Conservation (phyloP, 2,113 vertebrate genomes). For the Zosterops borbonicus region DNA sequence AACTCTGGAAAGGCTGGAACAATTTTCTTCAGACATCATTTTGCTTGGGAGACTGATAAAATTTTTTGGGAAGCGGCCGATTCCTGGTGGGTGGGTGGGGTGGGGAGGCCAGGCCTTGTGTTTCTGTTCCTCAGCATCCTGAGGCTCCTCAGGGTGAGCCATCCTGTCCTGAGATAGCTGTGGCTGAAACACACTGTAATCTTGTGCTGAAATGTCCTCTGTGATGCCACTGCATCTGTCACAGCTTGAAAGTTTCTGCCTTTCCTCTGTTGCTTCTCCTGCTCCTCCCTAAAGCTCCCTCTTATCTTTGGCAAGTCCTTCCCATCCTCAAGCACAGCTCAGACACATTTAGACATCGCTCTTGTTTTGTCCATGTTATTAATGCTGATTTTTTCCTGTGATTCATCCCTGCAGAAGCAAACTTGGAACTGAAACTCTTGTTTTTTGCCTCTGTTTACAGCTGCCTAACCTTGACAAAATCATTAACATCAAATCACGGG, state of each 20-base stretch:
- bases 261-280: background rate
- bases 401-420: background rate
- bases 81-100: background rate
- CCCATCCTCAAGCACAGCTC: background rate
- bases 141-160: background rate
- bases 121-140: background rate
- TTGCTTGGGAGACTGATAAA: background rate
- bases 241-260: background rate
- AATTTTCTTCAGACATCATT: background rate
- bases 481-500: background rate
- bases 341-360: background rate
- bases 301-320: background rate
- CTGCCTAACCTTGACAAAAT: background rate
- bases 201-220: background rate
- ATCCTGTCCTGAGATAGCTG: background rate
- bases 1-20: background rate
- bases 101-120: background rate
- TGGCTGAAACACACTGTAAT: background rate
- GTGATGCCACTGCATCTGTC: background rate
- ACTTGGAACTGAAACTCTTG: background rate
- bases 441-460: background rate
- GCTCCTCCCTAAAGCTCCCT: background rate
- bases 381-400: background rate
- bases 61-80: background rate
- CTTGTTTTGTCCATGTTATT: background rate